These are phyloP conservation scores for Pristionchus exspectatus DNA, from an alignment of 2,888 invertebrate species.

Conservation along the genomic window DNA sequence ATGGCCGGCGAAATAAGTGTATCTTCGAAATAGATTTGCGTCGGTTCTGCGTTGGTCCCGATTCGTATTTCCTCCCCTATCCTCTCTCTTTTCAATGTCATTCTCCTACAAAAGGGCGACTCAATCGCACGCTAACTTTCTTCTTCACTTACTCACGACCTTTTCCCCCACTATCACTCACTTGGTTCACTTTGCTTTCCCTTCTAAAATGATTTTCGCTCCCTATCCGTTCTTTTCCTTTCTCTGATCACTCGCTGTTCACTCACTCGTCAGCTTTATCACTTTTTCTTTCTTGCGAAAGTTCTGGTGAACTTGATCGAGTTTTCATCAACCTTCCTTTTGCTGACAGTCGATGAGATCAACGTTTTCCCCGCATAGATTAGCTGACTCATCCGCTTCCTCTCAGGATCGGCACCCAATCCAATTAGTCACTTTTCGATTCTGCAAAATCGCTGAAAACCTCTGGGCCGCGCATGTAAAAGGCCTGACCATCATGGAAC, in stretches of 20 bases:
- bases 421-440: conserved; percentile 25
- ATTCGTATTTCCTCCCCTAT: background rate
- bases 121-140: background rate
- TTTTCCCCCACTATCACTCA: background rate
- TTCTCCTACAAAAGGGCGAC: conserved; percentile 19
- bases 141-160: background rate
- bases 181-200: background rate
- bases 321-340: background rate
- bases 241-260: background rate
- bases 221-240: background rate
- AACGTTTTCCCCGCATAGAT: background rate
- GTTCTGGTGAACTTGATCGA: background rate
- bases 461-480: background rate
- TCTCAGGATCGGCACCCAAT: background rate
- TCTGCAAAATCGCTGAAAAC: background rate
- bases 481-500: background rate
- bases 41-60: background rate
- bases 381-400: conserved; percentile 22
- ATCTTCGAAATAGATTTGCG: background rate
- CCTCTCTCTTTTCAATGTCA: conserved; percentile 27
- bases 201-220: conserved; percentile 14
- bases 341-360: background rate
- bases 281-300: background rate
- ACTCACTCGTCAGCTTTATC: background rate
- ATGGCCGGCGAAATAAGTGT: background rate